These are phyloP conservation scores for Ia io DNA, from an alignment of 2,113 vertebrate species.

Conservation along the genomic window DNA sequence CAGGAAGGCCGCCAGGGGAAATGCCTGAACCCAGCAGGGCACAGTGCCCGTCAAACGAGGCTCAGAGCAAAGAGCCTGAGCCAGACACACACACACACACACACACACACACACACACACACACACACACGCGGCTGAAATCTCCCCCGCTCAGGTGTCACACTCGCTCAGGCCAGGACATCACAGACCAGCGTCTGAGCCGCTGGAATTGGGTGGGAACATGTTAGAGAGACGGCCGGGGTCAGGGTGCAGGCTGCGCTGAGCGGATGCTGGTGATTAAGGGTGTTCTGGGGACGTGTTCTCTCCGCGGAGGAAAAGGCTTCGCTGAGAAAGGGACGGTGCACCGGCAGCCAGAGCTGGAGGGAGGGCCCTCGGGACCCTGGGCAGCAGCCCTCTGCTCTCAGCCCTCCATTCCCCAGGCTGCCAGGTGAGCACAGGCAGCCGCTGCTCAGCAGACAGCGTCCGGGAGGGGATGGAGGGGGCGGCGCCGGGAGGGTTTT, in stretches of 20 bases:
- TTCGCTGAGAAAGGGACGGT: background rate
- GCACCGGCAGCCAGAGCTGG: background rate
- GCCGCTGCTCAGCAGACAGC: background rate
- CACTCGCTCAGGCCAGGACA: background rate
- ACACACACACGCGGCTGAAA: background rate
- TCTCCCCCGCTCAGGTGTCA: background rate
- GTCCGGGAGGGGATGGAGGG: too few species aligned
- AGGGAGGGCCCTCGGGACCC: too few species aligned
- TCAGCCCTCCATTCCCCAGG: background rate
- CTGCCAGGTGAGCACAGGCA: background rate
- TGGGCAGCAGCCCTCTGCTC: background rate
- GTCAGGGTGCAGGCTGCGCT: background rate
- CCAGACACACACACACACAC: too few species aligned
- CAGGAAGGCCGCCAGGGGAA: background rate
- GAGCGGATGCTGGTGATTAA: constrained; percentile 51
- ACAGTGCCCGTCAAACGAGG: background rate
- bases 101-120: too few species aligned
- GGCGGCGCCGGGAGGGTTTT: background rate
- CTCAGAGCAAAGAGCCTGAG: background rate
- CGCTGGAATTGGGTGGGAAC: constrained; percentile 39
- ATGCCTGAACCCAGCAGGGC: background rate
- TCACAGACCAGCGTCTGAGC: background rate
- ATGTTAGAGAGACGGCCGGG: constrained; percentile 20
- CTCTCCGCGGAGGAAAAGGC: background rate
- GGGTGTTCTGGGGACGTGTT: constrained; percentile 33